Evolutionary conservation across 2,113 vertebrate species (phyloP).

Genomic region (Tiliqua scincoides): DNA sequence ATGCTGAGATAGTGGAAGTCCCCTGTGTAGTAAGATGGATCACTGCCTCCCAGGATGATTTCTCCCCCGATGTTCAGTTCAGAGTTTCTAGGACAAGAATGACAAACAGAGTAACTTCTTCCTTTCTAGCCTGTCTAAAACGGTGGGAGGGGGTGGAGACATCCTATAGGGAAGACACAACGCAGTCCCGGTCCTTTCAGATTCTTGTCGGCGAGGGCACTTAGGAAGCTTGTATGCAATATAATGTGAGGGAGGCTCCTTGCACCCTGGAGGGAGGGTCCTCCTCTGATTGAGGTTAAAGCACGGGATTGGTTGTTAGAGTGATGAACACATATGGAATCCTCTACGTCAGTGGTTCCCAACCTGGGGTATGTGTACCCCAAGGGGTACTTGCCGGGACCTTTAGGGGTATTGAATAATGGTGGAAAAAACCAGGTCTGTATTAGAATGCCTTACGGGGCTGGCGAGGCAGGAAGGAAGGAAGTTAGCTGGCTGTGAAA

Average conservation of each 20-base stretch:
- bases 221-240: fast-evolving
- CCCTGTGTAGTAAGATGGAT: constrained; percentile 90
- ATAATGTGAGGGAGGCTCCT: too few relatives aligned
- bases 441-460: too few relatives aligned
- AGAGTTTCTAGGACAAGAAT: constrained; percentile 77
- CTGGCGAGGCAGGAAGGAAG: too few relatives aligned
- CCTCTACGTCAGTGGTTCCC: too few relatives aligned
- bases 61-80: constrained; percentile 86
- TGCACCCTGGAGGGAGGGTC: too few relatives aligned
- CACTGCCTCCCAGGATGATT: constrained; percentile 90
- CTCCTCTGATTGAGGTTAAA: neutral
- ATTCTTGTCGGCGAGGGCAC: neutral
- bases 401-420: too few relatives aligned
- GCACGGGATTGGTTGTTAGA: neutral
- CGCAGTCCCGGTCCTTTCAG: neutral
- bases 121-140: neutral
- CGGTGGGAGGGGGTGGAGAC: neutral
- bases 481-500: too few relatives aligned
- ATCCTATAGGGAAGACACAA: neutral
- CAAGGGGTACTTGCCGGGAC: too few relatives aligned
- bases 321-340: neutral
- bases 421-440: too few relatives aligned
- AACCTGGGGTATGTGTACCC: too few relatives aligned
- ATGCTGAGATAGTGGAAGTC: constrained; percentile 88
- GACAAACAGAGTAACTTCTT: neutral